These are phyloP conservation scores for Odontomachus brunneus DNA, from an alignment of 1,140 invertebrate species.

Conservation along the genomic window DNA sequence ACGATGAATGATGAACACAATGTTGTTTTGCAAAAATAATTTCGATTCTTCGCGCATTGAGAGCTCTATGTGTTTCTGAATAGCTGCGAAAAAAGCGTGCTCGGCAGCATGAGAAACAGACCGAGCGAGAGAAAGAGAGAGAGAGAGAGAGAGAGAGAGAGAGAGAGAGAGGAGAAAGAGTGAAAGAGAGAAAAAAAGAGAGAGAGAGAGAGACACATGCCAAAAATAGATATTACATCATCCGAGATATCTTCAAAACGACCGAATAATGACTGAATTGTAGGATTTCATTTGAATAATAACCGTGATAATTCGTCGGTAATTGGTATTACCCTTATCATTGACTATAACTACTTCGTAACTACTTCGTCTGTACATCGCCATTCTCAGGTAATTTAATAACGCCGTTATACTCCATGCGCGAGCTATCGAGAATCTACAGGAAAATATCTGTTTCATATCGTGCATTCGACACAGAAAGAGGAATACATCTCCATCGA, in stretches of 20 bases:
- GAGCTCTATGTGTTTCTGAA: too few species aligned
- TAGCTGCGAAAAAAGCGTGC: too few species aligned
- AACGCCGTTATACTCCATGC: not conserved
- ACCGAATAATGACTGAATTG: not conserved
- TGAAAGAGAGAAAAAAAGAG: too few species aligned
- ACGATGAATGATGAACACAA: too few species aligned
- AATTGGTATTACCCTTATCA: not conserved
- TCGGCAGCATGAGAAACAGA: too few species aligned
- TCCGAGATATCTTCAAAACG: not conserved
- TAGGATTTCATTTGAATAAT: not conserved
- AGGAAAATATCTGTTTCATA: not conserved
- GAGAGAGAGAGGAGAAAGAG: too few species aligned
- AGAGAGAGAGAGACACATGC: too few species aligned
- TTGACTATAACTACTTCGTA: not conserved
- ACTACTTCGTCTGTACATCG: not conserved
- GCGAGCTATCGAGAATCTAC: not conserved
- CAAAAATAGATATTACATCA: too few species aligned
- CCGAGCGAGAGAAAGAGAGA: too few species aligned
- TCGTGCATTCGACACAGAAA: not conserved
- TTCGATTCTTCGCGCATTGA: too few species aligned
- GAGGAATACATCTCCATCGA: not conserved
- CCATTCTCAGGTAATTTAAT: not conserved
- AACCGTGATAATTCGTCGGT: not conserved
- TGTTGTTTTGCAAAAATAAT: too few species aligned
- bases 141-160: too few species aligned